phyloP scores from a whole-genome alignment of 1,140 invertebrate genomes.

The Watersipora subatra region DNA sequence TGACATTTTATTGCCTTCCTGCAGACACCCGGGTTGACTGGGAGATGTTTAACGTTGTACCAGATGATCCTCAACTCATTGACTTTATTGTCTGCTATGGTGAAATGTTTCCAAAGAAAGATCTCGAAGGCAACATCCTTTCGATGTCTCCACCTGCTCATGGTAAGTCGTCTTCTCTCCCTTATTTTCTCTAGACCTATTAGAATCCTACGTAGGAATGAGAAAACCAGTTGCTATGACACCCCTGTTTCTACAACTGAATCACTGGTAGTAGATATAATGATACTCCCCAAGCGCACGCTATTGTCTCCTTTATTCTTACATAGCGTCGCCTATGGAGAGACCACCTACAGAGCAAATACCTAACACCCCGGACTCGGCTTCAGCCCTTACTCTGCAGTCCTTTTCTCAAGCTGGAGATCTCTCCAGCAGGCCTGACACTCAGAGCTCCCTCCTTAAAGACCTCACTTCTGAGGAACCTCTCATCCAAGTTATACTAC shows the following conservation, averaged over 20 bases:
- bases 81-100: slow-evolving; percentile 28
- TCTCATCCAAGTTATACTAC: slow-evolving; percentile 19
- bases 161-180: too few relatives aligned
- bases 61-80: slow-evolving; percentile 21
- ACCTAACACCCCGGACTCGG: slow-evolving; percentile 23
- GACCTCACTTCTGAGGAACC: background rate
- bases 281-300: too few relatives aligned
- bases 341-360: slow-evolving; percentile 20
- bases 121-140: slow-evolving; percentile 22
- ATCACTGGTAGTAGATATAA: too few relatives aligned
- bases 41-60: slow-evolving; percentile 19
- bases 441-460: background rate
- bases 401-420: background rate
- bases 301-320: too few relatives aligned
- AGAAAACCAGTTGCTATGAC: too few relatives aligned
- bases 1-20: too few relatives aligned
- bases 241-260: too few relatives aligned
- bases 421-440: background rate
- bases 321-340: slow-evolving; percentile 7
- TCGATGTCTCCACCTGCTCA: background rate
- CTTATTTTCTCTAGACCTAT: too few relatives aligned
- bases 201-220: too few relatives aligned
- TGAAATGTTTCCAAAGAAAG: slow-evolving; percentile 22
- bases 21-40: slow-evolving; percentile 35
- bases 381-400: slow-evolving; percentile 14